Conservation (phyloP, 2,113 vertebrate species). For the Rutilus rutilus region DNA sequence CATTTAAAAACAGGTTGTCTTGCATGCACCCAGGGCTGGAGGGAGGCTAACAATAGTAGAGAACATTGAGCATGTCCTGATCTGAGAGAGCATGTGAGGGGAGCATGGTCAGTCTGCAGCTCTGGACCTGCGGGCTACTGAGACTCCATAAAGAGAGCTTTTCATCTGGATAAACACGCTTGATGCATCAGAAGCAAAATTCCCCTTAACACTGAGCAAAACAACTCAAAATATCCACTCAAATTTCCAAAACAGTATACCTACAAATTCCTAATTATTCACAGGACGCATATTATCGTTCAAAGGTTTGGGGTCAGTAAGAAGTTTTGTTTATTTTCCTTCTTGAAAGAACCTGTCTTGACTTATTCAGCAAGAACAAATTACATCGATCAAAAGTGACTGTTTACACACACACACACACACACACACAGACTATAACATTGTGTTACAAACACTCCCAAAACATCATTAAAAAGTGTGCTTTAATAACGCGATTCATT, state of each 20-base stretch:
- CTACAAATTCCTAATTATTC: background rate
- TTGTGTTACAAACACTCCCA: background rate
- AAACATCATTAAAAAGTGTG: background rate
- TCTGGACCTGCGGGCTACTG: conserved; percentile 37
- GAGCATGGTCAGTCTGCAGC: conserved; percentile 52
- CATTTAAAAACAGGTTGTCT: conserved; percentile 1
- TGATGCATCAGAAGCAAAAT: conserved; percentile 34
- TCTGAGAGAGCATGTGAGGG: conserved; percentile 66
- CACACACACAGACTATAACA: too few species aligned
- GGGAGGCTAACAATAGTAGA: conserved; percentile 27
- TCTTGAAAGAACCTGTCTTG: background rate
- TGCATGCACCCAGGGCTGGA: background rate
- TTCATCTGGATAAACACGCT: conserved; percentile 55
- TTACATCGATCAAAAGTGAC: background rate
- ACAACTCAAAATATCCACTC: background rate
- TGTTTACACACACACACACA: too few species aligned
- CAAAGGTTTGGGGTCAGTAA: background rate
- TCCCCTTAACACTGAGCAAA: background rate
- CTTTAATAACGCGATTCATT: background rate
- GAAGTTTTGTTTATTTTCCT: background rate
- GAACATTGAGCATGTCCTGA: conserved; percentile 42
- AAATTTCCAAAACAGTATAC: background rate
- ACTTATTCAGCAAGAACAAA: background rate
- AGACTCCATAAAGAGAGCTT: conserved; percentile 59
- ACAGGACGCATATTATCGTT: background rate